Base-by-base conservation (phyloP, 92 coral and sea anemone species). In the Palythoa caribaeorum region DNA sequence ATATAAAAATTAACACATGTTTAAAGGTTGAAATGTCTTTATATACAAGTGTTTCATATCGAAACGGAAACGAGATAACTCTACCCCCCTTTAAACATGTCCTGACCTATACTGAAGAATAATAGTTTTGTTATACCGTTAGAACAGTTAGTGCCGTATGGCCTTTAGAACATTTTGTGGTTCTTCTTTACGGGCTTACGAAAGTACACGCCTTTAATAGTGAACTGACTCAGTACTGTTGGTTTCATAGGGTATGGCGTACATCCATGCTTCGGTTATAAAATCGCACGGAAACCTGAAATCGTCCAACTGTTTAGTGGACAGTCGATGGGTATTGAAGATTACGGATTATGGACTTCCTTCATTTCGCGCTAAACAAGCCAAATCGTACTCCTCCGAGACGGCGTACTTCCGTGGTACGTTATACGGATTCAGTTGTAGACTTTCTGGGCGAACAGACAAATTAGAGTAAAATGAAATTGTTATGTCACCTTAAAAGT, bases 261-360 rank as follows among this genome's bases (percentile, higher is more conserved):
- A 90, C 77, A 89, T 97, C 39, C 99, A 97, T 53, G 92, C 97
- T 68, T 90, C 94, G 19, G 98, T 95, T 71, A 92, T 97, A 59
- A 97, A 97, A 81, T 94, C 96, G n/a, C 99, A 97, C 47, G 99
- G 99, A 1, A 94, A 97, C 87, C 93, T 97, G 12, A 97, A 97
- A 87, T 95, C 99, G 14, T 92, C 97, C 40, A 97, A 97, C 83
- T 97, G 99, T 70, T 55, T 97, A 73, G 96, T 97, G 16, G 99
- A 97, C 77, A 97, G 97, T 90, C 98, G 99, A 71, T 97, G 99
- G 99, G 96, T 95, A 51, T 88, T 97, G 65, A 97, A 95, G 87
- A 92, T 97, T 69, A 89, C 99, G 12, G 99, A 97, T 88, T 97
- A 94, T 86, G 99, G 99, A 66, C 92, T 97, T 65, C 93, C 94